phyloP scores from a whole-genome alignment of 2,113 vertebrate genomes.

The Phycodurus eques region DNA sequence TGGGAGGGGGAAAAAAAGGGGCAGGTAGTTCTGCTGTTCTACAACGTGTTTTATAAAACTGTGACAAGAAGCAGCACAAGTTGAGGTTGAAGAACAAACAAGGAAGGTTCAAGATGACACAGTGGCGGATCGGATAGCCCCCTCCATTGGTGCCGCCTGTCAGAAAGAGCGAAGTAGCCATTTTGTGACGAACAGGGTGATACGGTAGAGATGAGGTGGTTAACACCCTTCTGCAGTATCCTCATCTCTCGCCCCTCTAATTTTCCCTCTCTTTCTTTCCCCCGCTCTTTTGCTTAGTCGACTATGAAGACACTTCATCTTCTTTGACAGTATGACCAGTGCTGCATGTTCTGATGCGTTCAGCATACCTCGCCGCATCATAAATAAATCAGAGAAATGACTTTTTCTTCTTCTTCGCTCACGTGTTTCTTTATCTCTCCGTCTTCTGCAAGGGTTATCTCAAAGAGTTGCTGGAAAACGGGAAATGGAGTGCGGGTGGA shows the following conservation, averaged over 20 bases:
- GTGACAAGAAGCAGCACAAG: conserved; percentile 57
- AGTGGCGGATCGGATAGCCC: conserved; percentile 37
- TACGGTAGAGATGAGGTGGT: conserved; percentile 82
- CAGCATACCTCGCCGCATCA: conserved; percentile 97
- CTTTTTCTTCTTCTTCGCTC: conserved; percentile 74
- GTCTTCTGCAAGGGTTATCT: conserved; percentile 58
- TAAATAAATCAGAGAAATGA: conserved; percentile 99
- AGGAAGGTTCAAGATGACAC: conserved; percentile 58
- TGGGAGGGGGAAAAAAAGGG: conserved; percentile 12
- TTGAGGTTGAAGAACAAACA: conserved; percentile 55
- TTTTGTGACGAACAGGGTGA: conserved; percentile 72
- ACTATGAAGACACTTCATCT: conserved; percentile 95
- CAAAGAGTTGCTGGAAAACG: conserved; percentile 68
- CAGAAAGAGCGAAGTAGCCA: conserved; percentile 69
- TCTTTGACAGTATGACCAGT: conserved; percentile 95
- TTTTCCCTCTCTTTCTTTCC: conserved; percentile 58
- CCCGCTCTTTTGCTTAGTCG: conserved; percentile 77
- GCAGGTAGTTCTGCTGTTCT: conserved; percentile 40
- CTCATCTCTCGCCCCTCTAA: conserved; percentile 59
- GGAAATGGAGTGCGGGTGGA: conserved; percentile 56
- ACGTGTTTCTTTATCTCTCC: conserved; percentile 57
- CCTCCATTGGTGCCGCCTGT: conserved; percentile 35
- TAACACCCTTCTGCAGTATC: conserved; percentile 78
- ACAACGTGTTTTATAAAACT: conserved; percentile 40
- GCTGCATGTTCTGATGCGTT: conserved; percentile 90